Conservation (phyloP, 2,888 invertebrate genomes). For the Euproctis similis region DNA sequence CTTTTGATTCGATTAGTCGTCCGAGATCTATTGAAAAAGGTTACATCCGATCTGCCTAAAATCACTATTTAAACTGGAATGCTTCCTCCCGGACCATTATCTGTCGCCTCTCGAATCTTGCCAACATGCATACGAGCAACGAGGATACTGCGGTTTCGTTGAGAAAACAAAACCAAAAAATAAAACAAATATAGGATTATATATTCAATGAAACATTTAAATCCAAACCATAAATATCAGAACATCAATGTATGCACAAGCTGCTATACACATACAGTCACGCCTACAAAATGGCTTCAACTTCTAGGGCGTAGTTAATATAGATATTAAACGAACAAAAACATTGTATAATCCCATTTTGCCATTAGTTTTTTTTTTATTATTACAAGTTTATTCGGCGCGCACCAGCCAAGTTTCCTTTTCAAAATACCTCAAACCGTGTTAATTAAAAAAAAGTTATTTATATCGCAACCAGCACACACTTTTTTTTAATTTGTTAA, state of each 20-base stretch:
- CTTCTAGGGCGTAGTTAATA: slow-evolving; percentile 37
- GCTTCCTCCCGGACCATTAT: no score
- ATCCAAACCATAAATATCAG: slow-evolving; percentile 60
- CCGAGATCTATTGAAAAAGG: no score
- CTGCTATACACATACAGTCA: slow-evolving; percentile 42
- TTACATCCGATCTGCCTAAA: no score
- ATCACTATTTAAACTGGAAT: no score
- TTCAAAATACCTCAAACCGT: slow-evolving; percentile 59
- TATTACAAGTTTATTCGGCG: no score
- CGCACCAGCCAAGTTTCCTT: slow-evolving; percentile 48
- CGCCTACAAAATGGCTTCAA: slow-evolving; percentile 32
- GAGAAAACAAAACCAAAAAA: slow-evolving; percentile 69
- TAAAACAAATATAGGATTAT: slow-evolving; percentile 75
- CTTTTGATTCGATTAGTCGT: no score
- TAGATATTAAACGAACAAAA: slow-evolving; percentile 36
- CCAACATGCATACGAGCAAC: no score
- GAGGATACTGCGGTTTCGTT: slow-evolving; percentile 26
- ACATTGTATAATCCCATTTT: slow-evolving; percentile 64
- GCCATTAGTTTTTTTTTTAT: slow-evolving; percentile 43
- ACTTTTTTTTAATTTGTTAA: slow-evolving; percentile 51
- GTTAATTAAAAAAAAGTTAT: slow-evolving; percentile 64
- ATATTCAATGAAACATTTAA: slow-evolving; percentile 73
- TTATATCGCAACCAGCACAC: slow-evolving; percentile 60
- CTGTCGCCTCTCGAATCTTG: no score
- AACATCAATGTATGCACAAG: slow-evolving; percentile 49